These are phyloP conservation scores for Holcopasites calliopsidis DNA, from an alignment of 1,140 invertebrate species.

Conservation along the genomic window DNA sequence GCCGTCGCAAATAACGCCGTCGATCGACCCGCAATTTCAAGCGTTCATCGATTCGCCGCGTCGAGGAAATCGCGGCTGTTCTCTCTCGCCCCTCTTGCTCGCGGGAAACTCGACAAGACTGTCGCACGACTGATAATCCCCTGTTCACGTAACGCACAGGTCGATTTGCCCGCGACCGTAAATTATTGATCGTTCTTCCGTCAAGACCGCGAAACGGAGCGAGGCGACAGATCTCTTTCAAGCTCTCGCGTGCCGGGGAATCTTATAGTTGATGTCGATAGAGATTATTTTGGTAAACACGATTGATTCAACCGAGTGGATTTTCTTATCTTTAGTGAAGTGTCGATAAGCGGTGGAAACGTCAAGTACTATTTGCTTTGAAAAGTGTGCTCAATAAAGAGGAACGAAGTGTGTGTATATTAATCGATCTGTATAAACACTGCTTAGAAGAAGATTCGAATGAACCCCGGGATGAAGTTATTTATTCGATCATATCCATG, in stretches of 20 bases:
- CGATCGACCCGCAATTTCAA: slow-evolving; percentile 21
- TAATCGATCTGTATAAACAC: no score
- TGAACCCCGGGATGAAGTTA: no score
- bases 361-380: no score
- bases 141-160: slow-evolving; percentile 9
- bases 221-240: not conserved
- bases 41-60: slow-evolving; percentile 32
- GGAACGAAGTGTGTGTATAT: no score
- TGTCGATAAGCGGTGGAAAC: no score
- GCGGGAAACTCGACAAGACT: slow-evolving; percentile 1
- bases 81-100: not conserved
- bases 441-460: no score
- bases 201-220: not conserved
- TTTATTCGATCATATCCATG: not conserved
- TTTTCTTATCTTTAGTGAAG: no score
- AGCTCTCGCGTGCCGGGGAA: not conserved
- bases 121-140: not conserved
- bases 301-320: no score
- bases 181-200: slow-evolving; percentile 25
- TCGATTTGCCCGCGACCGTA: slow-evolving; percentile 6
- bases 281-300: no score
- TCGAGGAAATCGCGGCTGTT: slow-evolving; percentile 28
- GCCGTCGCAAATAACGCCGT: slow-evolving; percentile 44
- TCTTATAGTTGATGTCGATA: not conserved
- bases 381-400: no score